Evolutionary conservation across 2,888 invertebrate species (phyloP).

Genomic region (Ptilodon capucinus): DNA sequence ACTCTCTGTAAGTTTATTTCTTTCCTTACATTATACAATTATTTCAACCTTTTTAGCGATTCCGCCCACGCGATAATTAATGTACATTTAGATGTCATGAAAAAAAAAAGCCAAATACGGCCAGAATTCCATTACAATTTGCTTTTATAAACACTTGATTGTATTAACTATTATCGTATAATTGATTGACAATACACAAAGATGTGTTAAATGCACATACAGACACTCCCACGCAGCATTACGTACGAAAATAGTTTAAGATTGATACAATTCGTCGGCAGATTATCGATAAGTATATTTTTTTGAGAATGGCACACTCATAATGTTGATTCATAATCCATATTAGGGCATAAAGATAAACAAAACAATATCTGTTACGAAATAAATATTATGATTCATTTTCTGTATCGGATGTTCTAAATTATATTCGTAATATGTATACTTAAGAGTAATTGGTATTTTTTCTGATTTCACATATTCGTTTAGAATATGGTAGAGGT

Average conservation of each 20-base stretch:
- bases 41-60: not conserved
- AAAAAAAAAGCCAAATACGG: not conserved
- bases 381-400: not conserved
- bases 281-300: not conserved
- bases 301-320: not conserved
- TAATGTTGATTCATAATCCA: not conserved
- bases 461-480: too few relatives aligned
- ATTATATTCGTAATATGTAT: too few relatives aligned
- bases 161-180: not conserved
- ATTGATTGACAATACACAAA: not conserved
- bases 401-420: too few relatives aligned
- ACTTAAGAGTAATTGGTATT: too few relatives aligned
- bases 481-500: too few relatives aligned
- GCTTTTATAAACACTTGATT: not conserved
- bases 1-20: too few relatives aligned
- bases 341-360: not conserved
- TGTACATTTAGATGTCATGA: not conserved
- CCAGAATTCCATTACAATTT: not conserved
- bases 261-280: not conserved
- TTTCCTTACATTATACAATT: too few relatives aligned
- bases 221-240: not conserved
- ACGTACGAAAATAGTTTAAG: not conserved
- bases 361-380: too few relatives aligned
- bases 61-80: not conserved
- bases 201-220: not conserved